Base-by-base conservation (phyloP, 1,140 invertebrate species). In the Brachionus calyciflorus region DNA sequence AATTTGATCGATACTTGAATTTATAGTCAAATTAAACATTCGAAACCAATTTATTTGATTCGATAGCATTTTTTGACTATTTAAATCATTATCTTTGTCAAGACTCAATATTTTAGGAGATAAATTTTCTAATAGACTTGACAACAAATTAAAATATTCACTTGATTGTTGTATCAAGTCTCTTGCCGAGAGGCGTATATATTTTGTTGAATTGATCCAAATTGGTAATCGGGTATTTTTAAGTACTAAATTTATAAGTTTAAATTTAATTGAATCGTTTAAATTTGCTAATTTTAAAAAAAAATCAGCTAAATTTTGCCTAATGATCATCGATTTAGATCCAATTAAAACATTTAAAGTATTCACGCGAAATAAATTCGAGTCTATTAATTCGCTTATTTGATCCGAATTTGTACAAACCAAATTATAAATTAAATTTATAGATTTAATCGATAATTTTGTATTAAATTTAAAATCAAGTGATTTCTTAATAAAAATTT, bases 171-270 rank as follows among this genome's bases (percentile, higher is more conserved):
- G 3, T 60, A 78, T 78, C 78, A 78, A 84, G 82, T 82, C 84
- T 68, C 87, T 86, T 76, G 83, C 87, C 69, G 85, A 82, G 10
- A 86, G 85, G 28, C 87, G 80, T 7, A 85, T 83, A 19, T 33
- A 33, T 26, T 80, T 81, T 57, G 83, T 83, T 4, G 87, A 87
- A 3, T 86, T 81, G 19, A 88, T 85, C 87, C 87, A 88, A 76
- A 88, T 83, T 4, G 87, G 87, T n/a, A 88, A 82, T n/a, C 84
- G 84, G 68, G 87, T 86, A 77, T 87, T 86, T 5, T 87, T 79
- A 19, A 88, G 79, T 3, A 53, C 21, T 53, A 40, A 21, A n/a
- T 33, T n/a, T 10, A 70, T 48, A 12, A 49, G 37, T 51, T 24
- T 51, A 19, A 17, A 30, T 48, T 48, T 28, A 17, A 70, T 51